A percentile compares a stretch with the other conserved stretches of the same genome.
Conservation (phyloP, 2,797 vertebrate species). For the Urosaurus nigricauda region DNA sequence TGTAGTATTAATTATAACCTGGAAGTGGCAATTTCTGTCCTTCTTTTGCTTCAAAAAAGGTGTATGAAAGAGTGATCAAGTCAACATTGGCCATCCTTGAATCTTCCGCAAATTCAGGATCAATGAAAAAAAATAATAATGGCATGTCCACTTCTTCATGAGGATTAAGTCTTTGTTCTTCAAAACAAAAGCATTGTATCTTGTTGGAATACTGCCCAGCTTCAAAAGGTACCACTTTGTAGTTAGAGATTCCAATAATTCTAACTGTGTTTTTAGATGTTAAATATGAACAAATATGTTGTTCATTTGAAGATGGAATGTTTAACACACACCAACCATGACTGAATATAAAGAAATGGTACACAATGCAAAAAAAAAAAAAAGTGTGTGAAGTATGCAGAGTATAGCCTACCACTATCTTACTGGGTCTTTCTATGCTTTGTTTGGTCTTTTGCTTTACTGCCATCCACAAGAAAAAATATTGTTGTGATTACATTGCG, state of each 20-base stretch:
- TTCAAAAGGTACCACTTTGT: too few species aligned
- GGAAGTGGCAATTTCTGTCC: conserved; percentile 89
- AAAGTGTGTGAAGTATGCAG: background rate
- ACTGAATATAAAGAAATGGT: too few species aligned
- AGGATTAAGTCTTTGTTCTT: conserved; percentile 96
- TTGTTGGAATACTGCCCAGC: too few species aligned
- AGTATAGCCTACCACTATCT: too few species aligned
- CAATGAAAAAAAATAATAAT: conserved; percentile 98
- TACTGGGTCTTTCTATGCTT: background rate
- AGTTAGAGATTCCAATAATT: too few species aligned
- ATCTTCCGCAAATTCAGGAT: conserved; percentile 95
- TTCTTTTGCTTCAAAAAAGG: conserved; percentile 97
- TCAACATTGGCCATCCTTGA: conserved; percentile 92
- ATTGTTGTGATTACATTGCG: conserved; percentile 19
- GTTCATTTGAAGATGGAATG: too few species aligned
- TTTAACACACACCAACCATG: too few species aligned
- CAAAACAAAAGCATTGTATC: conserved; percentile 96
- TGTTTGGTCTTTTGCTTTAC: background rate
- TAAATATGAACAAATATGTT: too few species aligned
- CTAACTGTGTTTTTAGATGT: too few species aligned
- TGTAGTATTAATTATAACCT: conserved; percentile 83
- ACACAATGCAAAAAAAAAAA: too few species aligned
- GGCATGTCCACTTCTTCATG: conserved; percentile 99
- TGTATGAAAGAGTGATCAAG: conserved; percentile 95
- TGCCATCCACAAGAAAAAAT: background rate